These are phyloP conservation scores for Oligia strigilis DNA, from an alignment of 2,888 invertebrate species.

Conservation along the genomic window DNA sequence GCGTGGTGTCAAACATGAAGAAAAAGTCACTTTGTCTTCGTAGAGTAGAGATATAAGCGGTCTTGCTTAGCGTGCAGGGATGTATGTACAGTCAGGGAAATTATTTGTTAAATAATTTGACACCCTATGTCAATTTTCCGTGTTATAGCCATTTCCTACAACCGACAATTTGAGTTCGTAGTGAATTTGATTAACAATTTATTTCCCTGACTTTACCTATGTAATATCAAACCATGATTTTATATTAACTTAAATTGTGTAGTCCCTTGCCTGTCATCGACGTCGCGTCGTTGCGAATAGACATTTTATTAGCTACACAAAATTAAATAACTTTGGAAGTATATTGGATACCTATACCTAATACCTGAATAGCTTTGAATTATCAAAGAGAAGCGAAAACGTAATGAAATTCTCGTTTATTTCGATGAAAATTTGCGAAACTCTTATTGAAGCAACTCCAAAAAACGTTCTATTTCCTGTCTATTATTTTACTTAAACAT, in stretches of 20 bases:
- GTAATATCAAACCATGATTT: neutral
- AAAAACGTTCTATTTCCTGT: conserved; percentile 47
- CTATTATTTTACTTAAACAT: conserved; percentile 42
- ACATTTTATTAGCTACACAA: conserved; percentile 15
- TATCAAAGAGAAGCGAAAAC: conserved; percentile 45
- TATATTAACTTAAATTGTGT: neutral
- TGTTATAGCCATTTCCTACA: neutral
- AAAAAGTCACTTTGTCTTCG: neutral
- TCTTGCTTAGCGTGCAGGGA: neutral
- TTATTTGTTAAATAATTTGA: neutral
- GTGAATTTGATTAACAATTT: neutral
- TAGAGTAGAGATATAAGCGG: neutral
- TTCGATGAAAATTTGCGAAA: conserved; percentile 44
- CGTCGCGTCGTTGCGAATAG: neutral
- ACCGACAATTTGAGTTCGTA: neutral
- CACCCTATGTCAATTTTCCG: neutral
- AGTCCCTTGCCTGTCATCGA: neutral
- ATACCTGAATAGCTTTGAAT: conserved; percentile 7
- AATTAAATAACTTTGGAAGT: conserved; percentile 31
- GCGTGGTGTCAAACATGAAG: neutral
- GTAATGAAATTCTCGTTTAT: conserved; percentile 49
- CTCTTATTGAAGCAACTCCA: conserved; percentile 19
- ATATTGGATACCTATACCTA: conserved; percentile 7
- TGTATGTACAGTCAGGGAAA: neutral
- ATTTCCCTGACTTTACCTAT: neutral